Conservation (phyloP, 1,140 invertebrate genomes). For the Matsumurasca onukii region DNA sequence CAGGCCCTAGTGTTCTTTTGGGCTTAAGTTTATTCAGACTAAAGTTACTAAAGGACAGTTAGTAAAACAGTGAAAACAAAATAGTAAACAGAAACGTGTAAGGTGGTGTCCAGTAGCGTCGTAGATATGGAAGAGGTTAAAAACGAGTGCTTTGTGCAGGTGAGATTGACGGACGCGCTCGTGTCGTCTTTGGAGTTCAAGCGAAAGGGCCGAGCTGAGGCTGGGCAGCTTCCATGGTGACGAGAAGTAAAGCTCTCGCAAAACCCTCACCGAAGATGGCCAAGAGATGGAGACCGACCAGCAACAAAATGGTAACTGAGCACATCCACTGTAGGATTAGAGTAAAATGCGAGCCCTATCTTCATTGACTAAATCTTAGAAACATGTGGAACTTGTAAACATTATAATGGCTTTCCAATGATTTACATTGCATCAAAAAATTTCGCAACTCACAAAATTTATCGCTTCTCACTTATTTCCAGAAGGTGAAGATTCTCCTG, state of each 20-base stretch:
- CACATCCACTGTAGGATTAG: background rate
- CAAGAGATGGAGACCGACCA: constrained; percentile 23
- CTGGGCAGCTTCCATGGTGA: constrained; percentile 67
- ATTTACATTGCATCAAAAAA: too few relatives aligned
- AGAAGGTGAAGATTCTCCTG: constrained; percentile 43
- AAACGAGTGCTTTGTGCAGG: constrained; percentile 57
- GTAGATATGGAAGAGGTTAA: too few relatives aligned
- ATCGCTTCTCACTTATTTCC: too few relatives aligned
- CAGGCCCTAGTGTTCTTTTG: too few relatives aligned
- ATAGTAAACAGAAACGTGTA: too few relatives aligned
- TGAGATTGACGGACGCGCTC: constrained; percentile 85
- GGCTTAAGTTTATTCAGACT: too few relatives aligned
- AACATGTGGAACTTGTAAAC: background rate
- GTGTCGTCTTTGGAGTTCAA: constrained; percentile 88
- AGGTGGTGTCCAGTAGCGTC: too few relatives aligned
- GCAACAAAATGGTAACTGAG: background rate
- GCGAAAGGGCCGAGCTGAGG: constrained; percentile 89
- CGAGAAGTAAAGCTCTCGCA: constrained; percentile 23
- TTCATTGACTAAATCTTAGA: too few relatives aligned
- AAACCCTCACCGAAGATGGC: constrained; percentile 9
- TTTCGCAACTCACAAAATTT: too few relatives aligned
- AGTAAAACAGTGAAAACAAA: too few relatives aligned
- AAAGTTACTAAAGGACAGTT: too few relatives aligned
- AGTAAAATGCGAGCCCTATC: background rate
- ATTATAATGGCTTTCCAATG: too few relatives aligned